Evolutionary conservation across 1,140 invertebrate species (phyloP), one percentile per base, ranked within the genome.

Genomic region (Bombus polaris): DNA sequence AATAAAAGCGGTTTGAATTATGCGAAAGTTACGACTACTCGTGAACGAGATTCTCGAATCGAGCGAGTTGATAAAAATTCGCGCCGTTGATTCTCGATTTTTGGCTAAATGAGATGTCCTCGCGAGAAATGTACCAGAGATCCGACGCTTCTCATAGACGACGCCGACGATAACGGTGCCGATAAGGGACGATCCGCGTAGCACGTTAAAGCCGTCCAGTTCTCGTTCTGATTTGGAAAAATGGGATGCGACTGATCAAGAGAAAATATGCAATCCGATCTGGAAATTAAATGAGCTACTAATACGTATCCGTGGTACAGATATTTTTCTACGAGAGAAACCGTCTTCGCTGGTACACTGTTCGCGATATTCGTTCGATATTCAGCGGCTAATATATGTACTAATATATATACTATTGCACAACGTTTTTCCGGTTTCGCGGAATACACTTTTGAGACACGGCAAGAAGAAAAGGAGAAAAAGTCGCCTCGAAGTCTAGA

Each of bases 51-150:
- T 66, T 66, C 35, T 42, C 28, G 32, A 37, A 13, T 32, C 12
- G 53, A 35, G 32, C 35, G 13, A 66, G n/a, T 35, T 42, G 35
- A 47, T 32, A 47, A 59, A 76, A 77, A 35, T 18, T 65, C 42
- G 70, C 42, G 66, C 44, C 44, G 62, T 85, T 87, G 82, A 85
- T 87, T 84, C 82, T 80, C 76, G 37, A 42, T 57, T 47, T 44
- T 66, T 39, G 32, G 6, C 12, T 37, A 22, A 47, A n/a, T n/a
- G 59, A 62, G 62, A 25, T 37, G 3, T 37, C 2, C n/a, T 53
- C 74, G 47, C 25, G 44, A 70, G 68, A 44, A 25, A 35, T 53
- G 81, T n/a, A 65, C 65, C 68, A 84, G 76, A 68, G 76, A 68
- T 73, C 25, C 1, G 57, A 76, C 66, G 81, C 25, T 66, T 78